Percentiles rank a stretch among this genome's conserved stretches.
Conservation (phyloP, 2,888 invertebrate genomes). For the Thymelicus sylvestris region DNA sequence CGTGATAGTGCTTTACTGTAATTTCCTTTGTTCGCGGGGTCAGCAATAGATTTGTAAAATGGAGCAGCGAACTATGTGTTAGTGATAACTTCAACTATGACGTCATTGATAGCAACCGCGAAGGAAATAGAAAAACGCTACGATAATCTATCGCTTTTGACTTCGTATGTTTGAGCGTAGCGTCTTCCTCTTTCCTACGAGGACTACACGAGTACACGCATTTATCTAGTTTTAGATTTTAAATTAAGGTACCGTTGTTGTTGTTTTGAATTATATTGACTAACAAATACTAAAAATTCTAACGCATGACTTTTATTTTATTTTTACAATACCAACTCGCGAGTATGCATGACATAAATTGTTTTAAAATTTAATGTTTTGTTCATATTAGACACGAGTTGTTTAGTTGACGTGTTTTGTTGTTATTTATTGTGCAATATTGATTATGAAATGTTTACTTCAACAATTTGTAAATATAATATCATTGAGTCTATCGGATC, state of each 20-base stretch:
- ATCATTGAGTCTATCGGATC: constrained; percentile 53
- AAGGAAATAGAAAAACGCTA: constrained; percentile 70
- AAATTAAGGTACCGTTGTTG: constrained; percentile 47
- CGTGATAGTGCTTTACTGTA: constrained; percentile 70
- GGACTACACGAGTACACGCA: constrained; percentile 61
- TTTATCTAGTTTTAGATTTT: constrained; percentile 48
- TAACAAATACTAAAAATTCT: constrained; percentile 80
- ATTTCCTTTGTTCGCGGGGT: constrained; percentile 60
- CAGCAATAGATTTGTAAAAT: constrained; percentile 56
- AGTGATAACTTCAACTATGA: constrained; percentile 33
- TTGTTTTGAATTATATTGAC: constrained; percentile 78
- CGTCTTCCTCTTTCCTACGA: constrained; percentile 74
- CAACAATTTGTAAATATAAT: constrained; percentile 66
- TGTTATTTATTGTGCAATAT: constrained; percentile 53
- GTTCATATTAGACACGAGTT: constrained; percentile 47
- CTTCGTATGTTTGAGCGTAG: constrained; percentile 52
- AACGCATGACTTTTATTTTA: constrained; percentile 74
- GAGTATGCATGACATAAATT: constrained; percentile 77
- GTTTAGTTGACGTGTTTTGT: constrained; percentile 70
- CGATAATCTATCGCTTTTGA: constrained; percentile 65
- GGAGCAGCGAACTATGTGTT: constrained; percentile 49
- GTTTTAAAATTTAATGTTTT: constrained; percentile 53
- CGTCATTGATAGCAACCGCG: constrained; percentile 54
- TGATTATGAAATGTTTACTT: constrained; percentile 74
- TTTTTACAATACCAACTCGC: constrained; percentile 75